These are phyloP conservation scores for Eilema sororculum DNA, from an alignment of 2,888 invertebrate genomes.

Conservation along the genomic window DNA sequence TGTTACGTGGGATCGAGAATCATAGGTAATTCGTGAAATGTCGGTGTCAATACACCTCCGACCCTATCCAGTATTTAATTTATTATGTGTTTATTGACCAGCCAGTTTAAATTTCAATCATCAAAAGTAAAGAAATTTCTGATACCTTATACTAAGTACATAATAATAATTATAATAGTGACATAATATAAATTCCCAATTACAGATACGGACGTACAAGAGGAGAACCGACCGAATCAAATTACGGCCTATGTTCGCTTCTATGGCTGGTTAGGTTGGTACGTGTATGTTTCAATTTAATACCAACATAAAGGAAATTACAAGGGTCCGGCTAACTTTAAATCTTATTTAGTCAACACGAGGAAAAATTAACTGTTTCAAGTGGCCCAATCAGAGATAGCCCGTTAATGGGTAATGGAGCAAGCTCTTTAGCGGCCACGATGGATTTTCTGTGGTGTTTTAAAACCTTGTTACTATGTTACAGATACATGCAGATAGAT, in stretches of 20 bases:
- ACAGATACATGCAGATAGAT: too few relatives aligned
- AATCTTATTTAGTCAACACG: conserved; percentile 53
- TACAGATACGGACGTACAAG: conserved; percentile 33
- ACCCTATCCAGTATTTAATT: too few relatives aligned
- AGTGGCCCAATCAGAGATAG: conserved; percentile 38
- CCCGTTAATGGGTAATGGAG: conserved; percentile 37
- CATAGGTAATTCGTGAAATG: too few relatives aligned
- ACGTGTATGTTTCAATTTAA: conserved; percentile 44
- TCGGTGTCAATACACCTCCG: too few relatives aligned
- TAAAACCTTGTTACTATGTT: conserved; percentile 20
- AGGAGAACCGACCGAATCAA: conserved; percentile 39
- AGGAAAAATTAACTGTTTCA: conserved; percentile 41
- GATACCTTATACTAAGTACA: too few relatives aligned
- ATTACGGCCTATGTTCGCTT: conserved; percentile 40
- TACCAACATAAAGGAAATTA: conserved; percentile 46
- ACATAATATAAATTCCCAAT: conserved; percentile 41
- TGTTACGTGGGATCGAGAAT: too few relatives aligned
- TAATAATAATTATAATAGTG: conserved; percentile 33
- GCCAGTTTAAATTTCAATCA: too few relatives aligned
- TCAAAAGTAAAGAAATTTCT: too few relatives aligned
- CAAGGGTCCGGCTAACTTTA: conserved; percentile 53
- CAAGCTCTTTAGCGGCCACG: conserved; percentile 29
- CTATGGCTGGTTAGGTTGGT: conserved; percentile 35
- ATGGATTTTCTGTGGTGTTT: conserved; percentile 47
- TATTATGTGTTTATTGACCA: too few relatives aligned